These are phyloP conservation scores for Chironex yamaguchii DNA, from an alignment of 30 jellyfish, hydroid and myxozoan species.

Conservation along the genomic window DNA sequence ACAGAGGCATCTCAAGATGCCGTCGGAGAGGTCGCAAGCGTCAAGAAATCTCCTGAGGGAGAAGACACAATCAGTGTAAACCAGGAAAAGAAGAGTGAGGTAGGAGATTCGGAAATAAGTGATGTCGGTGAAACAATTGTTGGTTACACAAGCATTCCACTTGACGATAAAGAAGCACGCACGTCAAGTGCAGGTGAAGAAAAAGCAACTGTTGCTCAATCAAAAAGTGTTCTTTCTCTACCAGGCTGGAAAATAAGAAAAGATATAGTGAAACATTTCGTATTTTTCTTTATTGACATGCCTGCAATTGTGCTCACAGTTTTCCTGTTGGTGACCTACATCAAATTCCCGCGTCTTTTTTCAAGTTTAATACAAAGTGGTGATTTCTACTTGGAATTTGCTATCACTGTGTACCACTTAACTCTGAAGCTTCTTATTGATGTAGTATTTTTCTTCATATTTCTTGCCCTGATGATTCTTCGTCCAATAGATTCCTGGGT, in stretches of 20 bases:
- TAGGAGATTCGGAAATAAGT: not conserved
- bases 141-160: not conserved
- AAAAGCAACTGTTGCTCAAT: not conserved
- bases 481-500: conserved; percentile 90
- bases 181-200: not conserved
- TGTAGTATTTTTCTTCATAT: conserved; percentile 52
- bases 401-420: conserved; percentile 78
- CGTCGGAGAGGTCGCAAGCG: not conserved
- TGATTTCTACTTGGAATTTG: conserved; percentile 82
- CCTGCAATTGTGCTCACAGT: conserved; percentile 78
- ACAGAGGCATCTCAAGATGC: too few species aligned
- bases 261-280: conserved; percentile 64
- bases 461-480: conserved; percentile 66
- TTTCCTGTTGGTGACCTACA: conserved; percentile 58
- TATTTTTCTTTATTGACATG: conserved; percentile 64
- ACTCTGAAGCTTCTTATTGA: conserved; percentile 73
- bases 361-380: conserved; percentile 79
- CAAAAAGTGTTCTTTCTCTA: not conserved
- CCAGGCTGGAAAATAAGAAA: conserved; percentile 85
- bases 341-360: conserved; percentile 66
- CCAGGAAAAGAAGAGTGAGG: conserved; percentile 34
- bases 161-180: not conserved
- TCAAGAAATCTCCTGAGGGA: not conserved
- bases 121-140: not conserved
- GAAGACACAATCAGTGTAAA: too few species aligned